Conservation (phyloP, 2,113 vertebrate species). For the Cololabis saira region DNA sequence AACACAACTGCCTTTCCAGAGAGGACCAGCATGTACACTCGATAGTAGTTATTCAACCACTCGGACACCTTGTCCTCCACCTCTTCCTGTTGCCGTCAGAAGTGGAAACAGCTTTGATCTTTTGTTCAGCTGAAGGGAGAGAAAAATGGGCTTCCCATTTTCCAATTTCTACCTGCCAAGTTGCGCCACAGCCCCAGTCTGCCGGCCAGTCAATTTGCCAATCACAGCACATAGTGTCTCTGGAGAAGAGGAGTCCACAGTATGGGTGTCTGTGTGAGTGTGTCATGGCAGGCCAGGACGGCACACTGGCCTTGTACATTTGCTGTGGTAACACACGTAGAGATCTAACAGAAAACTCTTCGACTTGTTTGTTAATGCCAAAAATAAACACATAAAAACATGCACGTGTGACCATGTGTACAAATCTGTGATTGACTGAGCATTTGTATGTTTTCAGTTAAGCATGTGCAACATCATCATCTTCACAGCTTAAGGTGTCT, state of each 20-base stretch:
- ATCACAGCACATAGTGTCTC: constrained; percentile 60
- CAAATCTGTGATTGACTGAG: constrained; percentile 27
- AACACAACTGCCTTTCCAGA: constrained; percentile 45
- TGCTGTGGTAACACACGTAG: constrained; percentile 33
- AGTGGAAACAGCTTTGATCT: constrained; percentile 71
- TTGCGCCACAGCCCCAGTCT: constrained; percentile 48
- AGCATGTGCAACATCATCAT: constrained; percentile 15
- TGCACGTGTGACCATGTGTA: background rate
- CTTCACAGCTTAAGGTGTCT: constrained; percentile 21
- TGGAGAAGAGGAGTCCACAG: constrained; percentile 19
- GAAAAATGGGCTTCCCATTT: constrained; percentile 77
- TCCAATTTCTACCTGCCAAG: constrained; percentile 84
- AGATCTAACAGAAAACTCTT: constrained; percentile 44
- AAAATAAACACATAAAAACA: constrained; percentile 48
- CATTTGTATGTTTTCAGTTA: constrained; percentile 41
- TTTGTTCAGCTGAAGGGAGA: constrained; percentile 69
- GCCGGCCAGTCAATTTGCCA: constrained; percentile 77
- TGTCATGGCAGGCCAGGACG: constrained; percentile 8
- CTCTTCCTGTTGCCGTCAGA: constrained; percentile 55
- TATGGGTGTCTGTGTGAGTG: constrained; percentile 1
- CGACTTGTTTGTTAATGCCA: constrained; percentile 28
- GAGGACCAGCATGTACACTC: constrained; percentile 45
- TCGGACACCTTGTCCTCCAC: constrained; percentile 68
- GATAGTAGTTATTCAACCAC: constrained; percentile 62
- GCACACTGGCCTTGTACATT: constrained; percentile 25